Percentiles rank a stretch among this genome's conserved stretches.
Evolutionary conservation across 2,888 invertebrate genomes (phyloP).

Genomic region (Euplagia quadripunctaria): DNA sequence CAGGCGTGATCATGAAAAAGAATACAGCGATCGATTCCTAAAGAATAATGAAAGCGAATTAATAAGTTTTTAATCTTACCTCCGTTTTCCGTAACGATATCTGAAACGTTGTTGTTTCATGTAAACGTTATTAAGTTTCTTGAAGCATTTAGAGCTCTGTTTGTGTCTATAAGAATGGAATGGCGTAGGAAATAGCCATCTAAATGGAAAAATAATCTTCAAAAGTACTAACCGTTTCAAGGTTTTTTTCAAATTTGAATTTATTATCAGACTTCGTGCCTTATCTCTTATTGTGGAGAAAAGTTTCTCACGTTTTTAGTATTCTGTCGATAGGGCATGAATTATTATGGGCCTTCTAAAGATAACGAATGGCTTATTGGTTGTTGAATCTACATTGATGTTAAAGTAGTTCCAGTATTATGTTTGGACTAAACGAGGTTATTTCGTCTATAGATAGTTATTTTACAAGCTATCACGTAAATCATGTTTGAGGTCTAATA

Average conservation of each 20-base stretch:
- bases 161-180: background rate
- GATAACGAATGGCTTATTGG: conserved; percentile 35
- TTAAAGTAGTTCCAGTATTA: background rate
- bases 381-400: background rate
- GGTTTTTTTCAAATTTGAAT: conserved; percentile 32
- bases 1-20: background rate
- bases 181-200: conserved; percentile 5
- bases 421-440: background rate
- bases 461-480: background rate
- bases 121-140: conserved; percentile 1
- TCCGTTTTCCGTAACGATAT: background rate
- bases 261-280: conserved; percentile 41
- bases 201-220: conserved; percentile 15
- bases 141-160: background rate
- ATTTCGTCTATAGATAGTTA: background rate
- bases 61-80: background rate
- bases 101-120: background rate
- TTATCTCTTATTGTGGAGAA: conserved; percentile 37
- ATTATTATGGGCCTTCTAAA: conserved; percentile 31
- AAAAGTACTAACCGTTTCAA: background rate
- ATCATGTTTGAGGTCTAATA: background rate
- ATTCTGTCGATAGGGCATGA: conserved; percentile 34
- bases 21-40: background rate
- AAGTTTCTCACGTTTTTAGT: conserved; percentile 25
- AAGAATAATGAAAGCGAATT: background rate